Base-by-base conservation (phyloP, 2,888 invertebrate species). In the Noctua comes region DNA sequence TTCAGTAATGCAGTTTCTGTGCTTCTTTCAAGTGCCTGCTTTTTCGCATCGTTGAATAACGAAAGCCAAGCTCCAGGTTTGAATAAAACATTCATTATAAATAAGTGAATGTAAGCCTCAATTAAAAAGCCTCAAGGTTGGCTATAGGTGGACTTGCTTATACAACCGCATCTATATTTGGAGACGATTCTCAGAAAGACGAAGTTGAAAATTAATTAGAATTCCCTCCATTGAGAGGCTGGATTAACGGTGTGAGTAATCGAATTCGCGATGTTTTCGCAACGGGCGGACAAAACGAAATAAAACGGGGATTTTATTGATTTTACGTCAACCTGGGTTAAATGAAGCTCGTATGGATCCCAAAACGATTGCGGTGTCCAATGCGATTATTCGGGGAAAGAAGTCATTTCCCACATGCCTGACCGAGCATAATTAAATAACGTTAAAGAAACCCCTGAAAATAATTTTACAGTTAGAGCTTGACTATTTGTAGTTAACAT, bases 131-230 rank as follows among this genome's bases (percentile, higher is more conserved):
- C 73, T 68, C 73, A 86, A 88, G 79, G 83, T 76, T 84, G 31
- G 68, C 70, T 79, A 79, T 79, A 83, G 73, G 69, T 70, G 40
- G 40, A 76, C 69, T 75, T 77, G 54, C 65, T 70, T 76, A 69
- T 46, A 85, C 66, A 80, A 76, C 77, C 74, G 75, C 76, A 73
- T 85, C 68, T 84, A 75, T 83, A 88, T 84, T 83, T 66, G 68
- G 86, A 74, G 69, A 79, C 74, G 81, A 73, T 89, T 84, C 88
- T 80, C 76, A 76, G 86, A 80, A 83, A 79, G 59, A 68, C 62
- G 64, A 83, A 68, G 73, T 77, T 76, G 70, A 3, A 76, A 82
- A 73, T 69, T 83, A 83, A 87, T 78, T 79, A 73, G 70, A 75
- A 87, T 86, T 77, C 79, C 62, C 68, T 77, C 40, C 57, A 79